Base-by-base conservation (phyloP, 2,113 vertebrate species). In the Oxygymnocypris stewartii region DNA sequence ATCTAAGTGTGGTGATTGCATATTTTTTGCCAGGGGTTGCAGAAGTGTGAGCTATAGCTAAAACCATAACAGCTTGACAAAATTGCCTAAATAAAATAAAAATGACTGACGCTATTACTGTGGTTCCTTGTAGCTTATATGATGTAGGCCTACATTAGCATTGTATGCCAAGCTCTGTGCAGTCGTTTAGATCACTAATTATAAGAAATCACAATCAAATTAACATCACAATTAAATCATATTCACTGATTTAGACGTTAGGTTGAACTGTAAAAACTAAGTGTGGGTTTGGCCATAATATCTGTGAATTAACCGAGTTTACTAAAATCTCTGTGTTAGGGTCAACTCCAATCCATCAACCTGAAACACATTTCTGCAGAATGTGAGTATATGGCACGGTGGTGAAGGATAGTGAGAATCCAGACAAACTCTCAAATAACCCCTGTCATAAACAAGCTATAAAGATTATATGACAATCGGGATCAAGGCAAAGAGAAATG, bases 401-500 rank as follows among this genome's bases (percentile, higher is more conserved):
- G 12, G 31, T 80, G 59, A 85, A 23, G 57, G 35, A 75, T 65
- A 71, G 12, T 61, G 59, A 65, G 73, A 79, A 83, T 61, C 75
- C 74, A 86, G 79, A 85, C 79, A 73, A 86, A 28, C 63, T 85
- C 87, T 73, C 63, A 65, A 71, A 61, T 84, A 88, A 82, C 69
- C 54, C 76, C 67, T 81, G 82, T 85, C 87, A 83, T 86, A 87
- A 88, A 91, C 90, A 85, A 85, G 63, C 75, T 75, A 84, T 76
- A 73, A 85, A 81, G 83, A 91, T 90, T 90, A 86, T 80, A 92
- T 86, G 88, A 84, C 84, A 84, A 89, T 87, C 79, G 76, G 87
- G 89, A 90, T 92, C 87, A 92, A 92, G 88, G 87, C 78, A 81
- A 84, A 78, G 23, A 61, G 79, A 80, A 84, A 89, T 91, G 88